Conservation (phyloP, 2,888 invertebrate species). For the Eupithecia dodoneata region DNA sequence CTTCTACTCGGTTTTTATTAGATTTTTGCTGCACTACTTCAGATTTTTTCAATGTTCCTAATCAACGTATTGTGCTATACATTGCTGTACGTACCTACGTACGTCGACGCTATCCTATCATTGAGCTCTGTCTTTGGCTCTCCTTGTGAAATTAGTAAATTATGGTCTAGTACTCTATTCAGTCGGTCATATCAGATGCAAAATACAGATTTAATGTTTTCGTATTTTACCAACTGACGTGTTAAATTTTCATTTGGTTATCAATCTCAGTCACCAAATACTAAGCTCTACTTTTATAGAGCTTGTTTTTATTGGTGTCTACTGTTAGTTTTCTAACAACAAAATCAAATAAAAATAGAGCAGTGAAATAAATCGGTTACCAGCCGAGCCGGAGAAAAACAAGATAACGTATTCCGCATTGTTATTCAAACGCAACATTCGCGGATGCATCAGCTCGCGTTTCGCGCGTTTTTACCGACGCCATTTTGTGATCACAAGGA, state of each 20-base stretch:
- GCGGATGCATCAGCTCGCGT: conserved; percentile 58
- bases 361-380: conserved; percentile 13
- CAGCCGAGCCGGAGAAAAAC: conserved; percentile 46
- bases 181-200: neutral
- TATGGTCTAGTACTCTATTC: neutral
- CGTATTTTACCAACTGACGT: neutral
- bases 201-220: neutral
- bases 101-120: neutral
- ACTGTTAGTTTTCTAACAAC: neutral
- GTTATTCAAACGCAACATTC: conserved; percentile 66
- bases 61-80: neutral
- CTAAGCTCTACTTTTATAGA: neutral
- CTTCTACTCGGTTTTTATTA: conserved; percentile 11
- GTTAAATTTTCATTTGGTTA: neutral
- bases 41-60: neutral
- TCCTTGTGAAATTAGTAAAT: neutral
- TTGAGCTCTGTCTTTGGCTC: neutral
- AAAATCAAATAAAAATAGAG: neutral
- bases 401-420: conserved; percentile 63
- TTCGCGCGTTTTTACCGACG: conserved; percentile 67
- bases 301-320: neutral
- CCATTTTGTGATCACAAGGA: conserved; percentile 65
- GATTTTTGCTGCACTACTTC: conserved; percentile 1
- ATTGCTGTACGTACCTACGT: neutral
- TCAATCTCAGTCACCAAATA: neutral